These are phyloP conservation scores for Gambusia yucatana DNA, from an alignment of 2,797 vertebrate species.

Conservation along the genomic window DNA sequence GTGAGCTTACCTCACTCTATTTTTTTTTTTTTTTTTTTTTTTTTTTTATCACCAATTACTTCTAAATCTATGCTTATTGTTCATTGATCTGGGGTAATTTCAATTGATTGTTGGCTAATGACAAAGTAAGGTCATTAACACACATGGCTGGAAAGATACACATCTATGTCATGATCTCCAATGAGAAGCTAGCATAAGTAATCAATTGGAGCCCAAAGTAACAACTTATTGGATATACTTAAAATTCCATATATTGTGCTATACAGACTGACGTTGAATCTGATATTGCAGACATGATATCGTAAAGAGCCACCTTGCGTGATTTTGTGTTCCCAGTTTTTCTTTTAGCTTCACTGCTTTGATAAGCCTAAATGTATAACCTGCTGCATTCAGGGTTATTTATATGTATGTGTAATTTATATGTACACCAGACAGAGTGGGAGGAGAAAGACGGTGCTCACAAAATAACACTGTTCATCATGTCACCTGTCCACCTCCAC, in stretches of 20 bases:
- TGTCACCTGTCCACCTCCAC: constrained; percentile 4
- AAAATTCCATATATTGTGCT: not conserved
- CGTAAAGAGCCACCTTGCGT: not conserved
- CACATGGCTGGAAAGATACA: not conserved
- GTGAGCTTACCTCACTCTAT: not conserved
- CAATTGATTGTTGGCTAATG: not conserved
- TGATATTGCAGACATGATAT: not conserved
- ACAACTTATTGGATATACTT: not conserved
- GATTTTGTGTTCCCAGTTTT: not conserved
- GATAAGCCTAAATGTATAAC: not conserved
- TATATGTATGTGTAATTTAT: constrained; percentile 6
- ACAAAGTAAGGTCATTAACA: not conserved
- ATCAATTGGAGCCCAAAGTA: not conserved
- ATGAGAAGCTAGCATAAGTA: not conserved
- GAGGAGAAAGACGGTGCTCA: not conserved
- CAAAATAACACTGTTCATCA: constrained; percentile 7
- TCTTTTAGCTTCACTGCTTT: not conserved
- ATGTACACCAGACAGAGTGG: not conserved
- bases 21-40: not conserved
- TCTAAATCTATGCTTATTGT: not conserved
- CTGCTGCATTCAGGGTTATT: not conserved
- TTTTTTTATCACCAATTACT: not conserved
- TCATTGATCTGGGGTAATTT: not conserved
- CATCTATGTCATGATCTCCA: not conserved
- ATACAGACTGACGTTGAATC: not conserved